These are phyloP conservation scores for Dromius quadrimaculatus DNA, from an alignment of 2,888 invertebrate species.

Conservation along the genomic window DNA sequence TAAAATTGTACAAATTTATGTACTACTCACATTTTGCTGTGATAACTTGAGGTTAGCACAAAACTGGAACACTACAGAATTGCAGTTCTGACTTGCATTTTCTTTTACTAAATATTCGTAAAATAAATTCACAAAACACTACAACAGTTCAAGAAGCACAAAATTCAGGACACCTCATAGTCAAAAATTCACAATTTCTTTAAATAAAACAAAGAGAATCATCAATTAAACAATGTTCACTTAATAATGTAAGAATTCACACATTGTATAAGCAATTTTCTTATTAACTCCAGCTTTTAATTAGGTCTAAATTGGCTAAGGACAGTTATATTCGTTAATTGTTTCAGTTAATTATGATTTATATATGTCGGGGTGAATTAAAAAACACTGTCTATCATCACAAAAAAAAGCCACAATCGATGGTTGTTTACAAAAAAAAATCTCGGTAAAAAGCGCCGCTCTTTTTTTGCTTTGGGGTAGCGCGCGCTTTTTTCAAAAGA, in stretches of 20 bases:
- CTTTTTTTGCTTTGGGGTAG: conserved; percentile 45
- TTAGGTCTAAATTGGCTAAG: conserved; percentile 40
- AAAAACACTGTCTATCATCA: conserved; percentile 39
- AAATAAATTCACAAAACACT: conserved; percentile 16
- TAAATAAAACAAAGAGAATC: too few relatives aligned
- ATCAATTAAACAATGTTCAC: conserved; percentile 37
- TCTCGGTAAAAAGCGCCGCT: conserved; percentile 27
- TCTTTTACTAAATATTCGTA: conserved; percentile 16
- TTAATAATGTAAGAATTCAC: conserved; percentile 33
- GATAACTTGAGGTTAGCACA: conserved; percentile 28
- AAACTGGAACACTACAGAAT: conserved; percentile 35
- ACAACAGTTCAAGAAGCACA: background rate
- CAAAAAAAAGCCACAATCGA: conserved; percentile 40
- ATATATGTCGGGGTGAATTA: conserved; percentile 9
- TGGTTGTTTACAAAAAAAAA: conserved; percentile 38
- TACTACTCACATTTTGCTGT: conserved; percentile 33
- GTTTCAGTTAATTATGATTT: conserved; percentile 43
- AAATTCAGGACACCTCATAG: conserved; percentile 6
- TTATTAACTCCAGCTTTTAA: conserved; percentile 36
- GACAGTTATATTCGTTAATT: conserved; percentile 46
- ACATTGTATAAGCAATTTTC: conserved; percentile 43
- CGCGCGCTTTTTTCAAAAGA: conserved; percentile 43
- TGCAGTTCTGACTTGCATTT: conserved; percentile 32
- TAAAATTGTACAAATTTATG: conserved; percentile 23
- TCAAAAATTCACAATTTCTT: too few relatives aligned